phyloP scores from a whole-genome alignment of 2,888 invertebrate genomes.

The Brachyptera putata region DNA sequence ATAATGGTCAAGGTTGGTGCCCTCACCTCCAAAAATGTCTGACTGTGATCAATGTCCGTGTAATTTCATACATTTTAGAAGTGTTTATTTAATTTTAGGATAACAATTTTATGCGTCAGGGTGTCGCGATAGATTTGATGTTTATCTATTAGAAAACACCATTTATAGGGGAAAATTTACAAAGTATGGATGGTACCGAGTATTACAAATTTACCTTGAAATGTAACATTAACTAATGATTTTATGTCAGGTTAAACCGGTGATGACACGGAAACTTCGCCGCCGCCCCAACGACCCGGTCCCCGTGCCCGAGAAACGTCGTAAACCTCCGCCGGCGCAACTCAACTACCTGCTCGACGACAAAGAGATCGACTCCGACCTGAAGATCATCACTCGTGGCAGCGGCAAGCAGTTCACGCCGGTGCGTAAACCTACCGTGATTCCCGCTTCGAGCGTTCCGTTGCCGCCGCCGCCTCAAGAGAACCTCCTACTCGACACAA shows the following conservation, averaged over 20 bases:
- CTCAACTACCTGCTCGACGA: conserved; percentile 86
- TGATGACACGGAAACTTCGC: conserved; percentile 89
- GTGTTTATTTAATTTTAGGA: too few relatives aligned
- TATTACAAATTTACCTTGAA: too few relatives aligned
- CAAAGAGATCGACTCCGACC: conserved; percentile 80
- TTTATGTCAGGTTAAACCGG: conserved; percentile 71
- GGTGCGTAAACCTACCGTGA: conserved; percentile 48
- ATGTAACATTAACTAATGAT: too few relatives aligned
- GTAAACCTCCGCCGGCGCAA: conserved; percentile 79
- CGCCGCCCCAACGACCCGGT: conserved; percentile 91
- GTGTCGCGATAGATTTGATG: too few relatives aligned
- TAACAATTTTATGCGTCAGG: too few relatives aligned
- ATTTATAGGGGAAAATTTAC: too few relatives aligned
- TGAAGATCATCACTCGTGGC: conserved; percentile 70
- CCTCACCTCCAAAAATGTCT: too few relatives aligned
- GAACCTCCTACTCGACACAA: conserved; percentile 57
- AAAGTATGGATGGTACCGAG: too few relatives aligned
- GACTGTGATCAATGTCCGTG: too few relatives aligned
- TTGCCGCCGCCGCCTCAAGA: conserved; percentile 25
- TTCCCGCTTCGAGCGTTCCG: conserved; percentile 26
- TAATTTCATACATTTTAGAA: too few relatives aligned
- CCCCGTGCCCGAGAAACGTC: conserved; percentile 76
- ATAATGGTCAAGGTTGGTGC: too few relatives aligned
- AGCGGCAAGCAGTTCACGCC: conserved; percentile 39
- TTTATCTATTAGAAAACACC: too few relatives aligned